Conservation (phyloP, 2,888 invertebrate species). For the Epiblema foenella region DNA sequence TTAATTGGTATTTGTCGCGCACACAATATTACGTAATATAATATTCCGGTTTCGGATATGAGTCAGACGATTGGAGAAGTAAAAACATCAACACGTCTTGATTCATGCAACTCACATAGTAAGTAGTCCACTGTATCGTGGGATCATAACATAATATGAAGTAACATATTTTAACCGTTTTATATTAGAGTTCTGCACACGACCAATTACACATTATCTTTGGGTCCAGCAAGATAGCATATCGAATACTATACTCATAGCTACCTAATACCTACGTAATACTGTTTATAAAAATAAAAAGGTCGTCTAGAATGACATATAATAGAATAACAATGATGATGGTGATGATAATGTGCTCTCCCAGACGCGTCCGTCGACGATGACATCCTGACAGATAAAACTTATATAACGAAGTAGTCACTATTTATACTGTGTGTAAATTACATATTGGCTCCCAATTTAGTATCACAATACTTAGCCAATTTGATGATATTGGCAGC, state of each 20-base stretch:
- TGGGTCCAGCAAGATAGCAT: not conserved
- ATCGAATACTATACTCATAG: not conserved
- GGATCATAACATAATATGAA: no score
- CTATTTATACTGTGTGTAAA: not conserved
- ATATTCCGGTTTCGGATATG: slow-evolving; percentile 42
- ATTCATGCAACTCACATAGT: no score
- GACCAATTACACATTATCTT: not conserved
- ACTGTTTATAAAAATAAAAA: not conserved
- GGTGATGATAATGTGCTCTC: no score
- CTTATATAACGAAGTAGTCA: not conserved
- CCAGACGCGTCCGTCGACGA: no score
- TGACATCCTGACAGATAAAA: not conserved
- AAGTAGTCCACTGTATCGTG: no score
- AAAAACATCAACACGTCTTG: slow-evolving; percentile 46
- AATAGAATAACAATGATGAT: no score
- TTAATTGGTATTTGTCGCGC: slow-evolving; percentile 15
- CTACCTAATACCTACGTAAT: not conserved
- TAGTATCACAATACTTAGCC: slow-evolving; percentile 37
- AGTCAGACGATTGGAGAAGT: slow-evolving; percentile 46
- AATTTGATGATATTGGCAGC: slow-evolving; percentile 20
- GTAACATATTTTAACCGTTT: no score
- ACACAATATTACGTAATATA: slow-evolving; percentile 30
- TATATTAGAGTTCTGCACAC: not conserved
- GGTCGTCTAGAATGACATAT: not conserved
- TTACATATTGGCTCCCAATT: slow-evolving; percentile 31